Evolutionary conservation across 2,113 vertebrate genomes (phyloP).

Genomic region (Corydoras sp.): DNA sequence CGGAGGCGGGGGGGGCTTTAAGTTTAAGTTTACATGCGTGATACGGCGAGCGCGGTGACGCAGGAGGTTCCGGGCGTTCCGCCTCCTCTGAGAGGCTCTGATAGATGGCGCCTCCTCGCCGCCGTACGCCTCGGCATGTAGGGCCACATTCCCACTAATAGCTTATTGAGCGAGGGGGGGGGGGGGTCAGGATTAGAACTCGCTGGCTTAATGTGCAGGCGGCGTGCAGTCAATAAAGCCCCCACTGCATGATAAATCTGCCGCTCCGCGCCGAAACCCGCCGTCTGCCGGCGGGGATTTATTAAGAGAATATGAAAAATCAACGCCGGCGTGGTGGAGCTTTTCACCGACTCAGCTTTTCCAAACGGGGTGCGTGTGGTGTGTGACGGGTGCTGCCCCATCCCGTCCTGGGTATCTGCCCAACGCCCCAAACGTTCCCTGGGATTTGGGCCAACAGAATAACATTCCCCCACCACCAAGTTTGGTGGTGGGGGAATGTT

Average conservation of each 20-base stretch:
- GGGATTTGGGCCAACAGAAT: no score
- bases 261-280: slow-evolving; percentile 59
- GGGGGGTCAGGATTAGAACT: slow-evolving; percentile 61
- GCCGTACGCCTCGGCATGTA: slow-evolving; percentile 58
- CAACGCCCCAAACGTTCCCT: no score
- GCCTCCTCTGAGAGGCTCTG: slow-evolving; percentile 41
- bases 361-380: background rate
- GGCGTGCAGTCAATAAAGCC: slow-evolving; percentile 49
- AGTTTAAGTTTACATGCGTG: background rate
- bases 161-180: slow-evolving; percentile 64
- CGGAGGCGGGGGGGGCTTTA: background rate
- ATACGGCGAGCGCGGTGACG: background rate
- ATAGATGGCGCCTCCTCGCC: slow-evolving; percentile 58
- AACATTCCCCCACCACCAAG: no score
- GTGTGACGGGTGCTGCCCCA: no score
- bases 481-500: no score
- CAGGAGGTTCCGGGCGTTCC: background rate
- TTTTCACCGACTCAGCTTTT: slow-evolving; percentile 1
- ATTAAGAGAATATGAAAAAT: slow-evolving; percentile 53
- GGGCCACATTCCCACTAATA: slow-evolving; percentile 63
- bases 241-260: slow-evolving; percentile 53
- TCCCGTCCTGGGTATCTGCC: no score
- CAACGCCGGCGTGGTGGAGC: slow-evolving; percentile 13
- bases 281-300: slow-evolving; percentile 59
- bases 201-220: slow-evolving; percentile 55